A percentile compares a stretch with the other conserved stretches of the same genome.
phyloP scores from a whole-genome alignment of 2,888 invertebrate genomes.

The Cheilosia soror region DNA sequence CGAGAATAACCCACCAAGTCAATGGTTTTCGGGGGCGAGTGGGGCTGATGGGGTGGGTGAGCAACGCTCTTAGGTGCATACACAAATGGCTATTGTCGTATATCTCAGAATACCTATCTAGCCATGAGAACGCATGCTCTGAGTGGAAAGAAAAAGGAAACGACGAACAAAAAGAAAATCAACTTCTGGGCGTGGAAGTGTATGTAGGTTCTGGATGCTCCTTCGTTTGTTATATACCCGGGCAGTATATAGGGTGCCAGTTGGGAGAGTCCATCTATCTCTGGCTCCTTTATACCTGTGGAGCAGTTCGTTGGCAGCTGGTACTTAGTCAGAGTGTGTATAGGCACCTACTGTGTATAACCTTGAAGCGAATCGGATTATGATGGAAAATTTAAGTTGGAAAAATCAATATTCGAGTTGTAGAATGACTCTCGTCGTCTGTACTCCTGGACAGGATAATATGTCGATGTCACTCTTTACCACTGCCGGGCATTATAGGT shows the following conservation, averaged over 20 bases:
- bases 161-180: conserved; percentile 15
- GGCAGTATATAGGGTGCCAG: conserved; percentile 38
- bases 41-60: conserved; percentile 14
- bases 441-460: conserved; percentile 38
- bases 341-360: conserved; percentile 27
- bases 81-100: conserved; percentile 40
- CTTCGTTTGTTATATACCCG: conserved; percentile 13
- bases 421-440: conserved; percentile 22
- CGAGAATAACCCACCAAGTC: conserved; percentile 59
- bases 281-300: conserved; percentile 65
- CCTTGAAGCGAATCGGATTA: conserved; percentile 70
- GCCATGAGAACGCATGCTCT: conserved; percentile 71
- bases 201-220: conserved; percentile 64
- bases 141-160: conserved; percentile 60
- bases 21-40: conserved; percentile 35
- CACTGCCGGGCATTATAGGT: conserved; percentile 8
- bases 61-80: conserved; percentile 55
- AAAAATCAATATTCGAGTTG: conserved; percentile 68
- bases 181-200: conserved; percentile 73
- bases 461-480: conserved; percentile 30
- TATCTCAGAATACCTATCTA: conserved; percentile 43
- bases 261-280: conserved; percentile 72
- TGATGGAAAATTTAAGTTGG: conserved; percentile 63
- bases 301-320: conserved; percentile 54
- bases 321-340: conserved; percentile 13